Percentiles rank a stretch among this genome's conserved stretches.
Conservation (phyloP, 2,888 invertebrate species). For the Chorisops tibialis region DNA sequence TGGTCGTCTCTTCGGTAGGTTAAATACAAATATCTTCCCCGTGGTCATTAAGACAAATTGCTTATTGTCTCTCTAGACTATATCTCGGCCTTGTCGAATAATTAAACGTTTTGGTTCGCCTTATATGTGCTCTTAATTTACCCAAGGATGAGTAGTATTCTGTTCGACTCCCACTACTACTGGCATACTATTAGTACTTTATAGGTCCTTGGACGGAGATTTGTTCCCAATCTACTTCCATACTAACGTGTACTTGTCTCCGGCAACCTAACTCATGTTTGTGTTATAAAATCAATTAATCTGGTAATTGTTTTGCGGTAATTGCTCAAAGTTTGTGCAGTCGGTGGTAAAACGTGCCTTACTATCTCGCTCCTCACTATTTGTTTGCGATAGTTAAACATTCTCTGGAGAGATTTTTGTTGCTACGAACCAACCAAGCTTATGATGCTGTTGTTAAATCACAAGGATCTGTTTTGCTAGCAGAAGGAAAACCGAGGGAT, state of each 20-base stretch:
- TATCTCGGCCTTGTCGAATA: constrained; percentile 22
- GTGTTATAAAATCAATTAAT: constrained; percentile 38
- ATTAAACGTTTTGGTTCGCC: constrained; percentile 9
- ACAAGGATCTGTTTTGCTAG: constrained; percentile 15
- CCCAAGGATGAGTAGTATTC: constrained; percentile 5
- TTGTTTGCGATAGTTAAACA: constrained; percentile 20
- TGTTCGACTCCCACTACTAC: not conserved
- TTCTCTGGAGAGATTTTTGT: constrained; percentile 23
- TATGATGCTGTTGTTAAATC: constrained; percentile 7
- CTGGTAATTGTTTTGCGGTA: constrained; percentile 38
- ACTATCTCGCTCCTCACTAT: constrained; percentile 10
- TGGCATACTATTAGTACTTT: no score
- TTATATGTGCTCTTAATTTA: constrained; percentile 30
- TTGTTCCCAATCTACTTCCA: not conserved
- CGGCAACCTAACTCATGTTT: constrained; percentile 26
- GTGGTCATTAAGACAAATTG: constrained; percentile 30
- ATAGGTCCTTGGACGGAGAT: not conserved
- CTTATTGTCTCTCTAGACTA: constrained; percentile 9
- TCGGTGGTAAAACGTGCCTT: constrained; percentile 19
- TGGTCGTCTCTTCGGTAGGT: not conserved
- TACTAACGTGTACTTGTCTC: constrained; percentile 13
- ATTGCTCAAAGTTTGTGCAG: constrained; percentile 32
- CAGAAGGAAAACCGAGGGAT: not conserved
- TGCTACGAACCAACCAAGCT: constrained; percentile 10
- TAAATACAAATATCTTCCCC: not conserved